Conservation (phyloP, 2,888 invertebrate species). For the Pseudeuparius sepicola region DNA sequence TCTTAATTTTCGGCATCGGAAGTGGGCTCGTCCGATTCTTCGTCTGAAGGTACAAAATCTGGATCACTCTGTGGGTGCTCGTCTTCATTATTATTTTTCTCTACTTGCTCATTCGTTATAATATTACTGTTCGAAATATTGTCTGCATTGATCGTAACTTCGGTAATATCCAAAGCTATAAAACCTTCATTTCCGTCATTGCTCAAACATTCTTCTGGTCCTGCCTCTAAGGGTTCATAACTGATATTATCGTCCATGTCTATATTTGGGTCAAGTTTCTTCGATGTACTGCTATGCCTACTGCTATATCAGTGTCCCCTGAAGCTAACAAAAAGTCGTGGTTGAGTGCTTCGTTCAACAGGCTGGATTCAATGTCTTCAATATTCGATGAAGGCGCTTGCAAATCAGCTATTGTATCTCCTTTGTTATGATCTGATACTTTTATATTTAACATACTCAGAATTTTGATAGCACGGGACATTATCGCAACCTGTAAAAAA, state of each 20-base stretch:
- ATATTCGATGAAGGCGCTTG: slow-evolving; percentile 1
- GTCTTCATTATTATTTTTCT: slow-evolving; percentile 5
- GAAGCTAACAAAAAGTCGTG: slow-evolving; percentile 1
- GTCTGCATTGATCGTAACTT: slow-evolving; percentile 1
- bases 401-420: slow-evolving; percentile 3
- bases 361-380: slow-evolving; percentile 1
- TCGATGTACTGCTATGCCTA: slow-evolving; percentile 1
- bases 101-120: no score
- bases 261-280: slow-evolving; percentile 1
- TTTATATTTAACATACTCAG: slow-evolving; percentile 3
- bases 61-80: slow-evolving; percentile 1
- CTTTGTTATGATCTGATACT: slow-evolving; percentile 2
- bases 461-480: slow-evolving; percentile 2
- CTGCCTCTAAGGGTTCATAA: slow-evolving; percentile 1
- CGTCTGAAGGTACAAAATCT: slow-evolving; percentile 1
- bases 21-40: slow-evolving; percentile 1
- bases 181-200: slow-evolving; percentile 2
- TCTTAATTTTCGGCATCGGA: slow-evolving; percentile 2
- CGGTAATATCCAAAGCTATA: slow-evolving; percentile 1
- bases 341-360: slow-evolving; percentile 3
- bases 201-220: not conserved
- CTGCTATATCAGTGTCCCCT: slow-evolving; percentile 2
- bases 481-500: slow-evolving; percentile 1
- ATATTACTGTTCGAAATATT: slow-evolving; percentile 2
- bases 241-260: slow-evolving; percentile 1